Evolutionary conservation across 2,113 vertebrate species (phyloP).

Genomic region (Leptodactylus fuscus): DNA sequence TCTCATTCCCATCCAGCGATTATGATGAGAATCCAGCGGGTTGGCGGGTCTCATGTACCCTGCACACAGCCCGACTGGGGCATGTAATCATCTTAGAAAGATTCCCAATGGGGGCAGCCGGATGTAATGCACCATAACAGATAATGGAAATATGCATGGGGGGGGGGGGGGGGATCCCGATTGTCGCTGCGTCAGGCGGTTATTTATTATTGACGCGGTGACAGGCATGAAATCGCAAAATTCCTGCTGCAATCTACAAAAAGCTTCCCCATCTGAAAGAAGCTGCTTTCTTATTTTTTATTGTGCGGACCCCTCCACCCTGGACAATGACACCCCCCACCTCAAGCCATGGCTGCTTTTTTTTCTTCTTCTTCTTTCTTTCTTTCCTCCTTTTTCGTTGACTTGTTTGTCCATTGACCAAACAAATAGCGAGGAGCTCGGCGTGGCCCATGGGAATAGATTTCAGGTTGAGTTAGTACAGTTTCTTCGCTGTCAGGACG

Average conservation of each 20-base stretch:
- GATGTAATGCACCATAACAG: constrained; percentile 68
- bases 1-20: constrained; percentile 21
- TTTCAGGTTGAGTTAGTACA: constrained; percentile 87
- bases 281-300: constrained; percentile 81
- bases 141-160: constrained; percentile 74
- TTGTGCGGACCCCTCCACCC: constrained; percentile 77
- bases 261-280: constrained; percentile 82
- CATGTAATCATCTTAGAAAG: constrained; percentile 56
- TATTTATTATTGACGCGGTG: constrained; percentile 80
- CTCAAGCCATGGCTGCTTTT: constrained; percentile 27
- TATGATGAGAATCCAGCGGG: not conserved
- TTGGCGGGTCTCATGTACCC: constrained; percentile 23
- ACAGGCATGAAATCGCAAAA: constrained; percentile 85
- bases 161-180: constrained; percentile 65
- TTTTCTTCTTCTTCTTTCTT: constrained; percentile 68
- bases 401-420: constrained; percentile 85
- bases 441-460: constrained; percentile 87
- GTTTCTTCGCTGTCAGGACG: constrained; percentile 88
- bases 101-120: constrained; percentile 22
- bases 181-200: constrained; percentile 72
- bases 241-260: constrained; percentile 84
- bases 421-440: constrained; percentile 82
- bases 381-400: too few relatives aligned
- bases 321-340: constrained; percentile 62
- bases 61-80: not conserved